Base-by-base conservation (phyloP, 2,888 invertebrate species). In the Drosophila rubida region DNA sequence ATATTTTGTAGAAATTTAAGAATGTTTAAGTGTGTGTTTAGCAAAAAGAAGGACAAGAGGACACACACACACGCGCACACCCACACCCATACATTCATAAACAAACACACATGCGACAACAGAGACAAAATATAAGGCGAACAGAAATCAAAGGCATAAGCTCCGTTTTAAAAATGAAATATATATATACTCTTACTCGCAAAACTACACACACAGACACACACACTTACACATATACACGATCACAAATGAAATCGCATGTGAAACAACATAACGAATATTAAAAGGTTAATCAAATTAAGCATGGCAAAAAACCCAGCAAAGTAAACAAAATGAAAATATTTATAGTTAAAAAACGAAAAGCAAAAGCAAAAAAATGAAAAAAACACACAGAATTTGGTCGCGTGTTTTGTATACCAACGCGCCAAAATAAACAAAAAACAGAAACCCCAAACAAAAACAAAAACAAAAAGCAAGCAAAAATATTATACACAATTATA, bases 1-100 rank as follows among this genome's bases (percentile, higher is more conserved):
- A 89, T 90, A 90, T 90, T 90, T 90, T 90, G 89, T 90, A 90
- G 90, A 89, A 76, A 79, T 90, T 90, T 90, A 90, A 90, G 90
- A 75, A 81, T 86, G 87, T 87, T 89, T 78, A 79, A 78, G 80
- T 80, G 78, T 49, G 50, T 48, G 41, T 37, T 35, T 48, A 11
- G 22, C 19, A 53, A 75, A 60, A 60, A 73, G 67, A 69, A 69
- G 73, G 68, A 71, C 69, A 63, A 75, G 42, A 60, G 25, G 14
- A 53, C 60, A 60, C 59, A 54, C 37, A 41, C 27, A 39, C 39
- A 48, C 53, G 35, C 16, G 16, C 49, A 46, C 25, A 51, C 13
- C 50, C 35, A 42, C 46, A 39, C 9, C 46, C 42, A 41, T 42
- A 39, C 13, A 51, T 19, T 41, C 14, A 59, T 2, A 60, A 35